Conservation (phyloP, 1,140 invertebrate species). For the Heterodera schachtii region DNA sequence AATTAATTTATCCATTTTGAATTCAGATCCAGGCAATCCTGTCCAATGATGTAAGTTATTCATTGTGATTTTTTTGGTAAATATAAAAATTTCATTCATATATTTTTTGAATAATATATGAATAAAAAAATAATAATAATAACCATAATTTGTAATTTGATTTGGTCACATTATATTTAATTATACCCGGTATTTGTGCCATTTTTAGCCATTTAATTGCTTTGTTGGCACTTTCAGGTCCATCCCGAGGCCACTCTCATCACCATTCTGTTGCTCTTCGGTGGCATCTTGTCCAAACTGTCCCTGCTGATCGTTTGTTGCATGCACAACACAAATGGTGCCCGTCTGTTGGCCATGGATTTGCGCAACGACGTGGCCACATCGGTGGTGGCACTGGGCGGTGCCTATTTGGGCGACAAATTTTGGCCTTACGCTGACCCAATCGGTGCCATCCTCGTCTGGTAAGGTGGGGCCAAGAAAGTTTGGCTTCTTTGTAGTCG, state of each 20-base stretch:
- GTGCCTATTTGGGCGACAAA: slow-evolving; percentile 50
- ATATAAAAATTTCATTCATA: too few species aligned
- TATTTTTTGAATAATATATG: too few species aligned
- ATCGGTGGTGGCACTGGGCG: slow-evolving; percentile 47
- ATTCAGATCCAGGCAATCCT: neutral
- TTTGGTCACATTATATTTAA: too few species aligned
- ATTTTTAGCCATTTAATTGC: neutral
- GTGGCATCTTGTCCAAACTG: slow-evolving; percentile 48
- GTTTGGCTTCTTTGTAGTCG: too few species aligned
- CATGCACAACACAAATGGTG: slow-evolving; percentile 38
- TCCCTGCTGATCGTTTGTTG: slow-evolving; percentile 47
- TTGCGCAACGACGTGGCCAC: slow-evolving; percentile 52
- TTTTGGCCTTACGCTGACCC: slow-evolving; percentile 52
- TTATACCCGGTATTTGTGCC: too few species aligned
- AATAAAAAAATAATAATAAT: too few species aligned
- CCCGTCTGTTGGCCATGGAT: slow-evolving; percentile 44
- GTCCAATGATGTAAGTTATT: neutral
- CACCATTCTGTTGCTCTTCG: slow-evolving; percentile 39
- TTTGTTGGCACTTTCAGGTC: slow-evolving; percentile 37
- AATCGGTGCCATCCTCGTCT: slow-evolving; percentile 51
- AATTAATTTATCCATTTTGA: neutral
- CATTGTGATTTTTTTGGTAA: too few species aligned
- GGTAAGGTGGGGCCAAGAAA: slow-evolving; percentile 23
- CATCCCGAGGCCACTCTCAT: slow-evolving; percentile 48
- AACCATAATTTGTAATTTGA: too few species aligned